Base-by-base conservation (phyloP, 2,113 vertebrate species). In the Himantopus leucocephalus region DNA sequence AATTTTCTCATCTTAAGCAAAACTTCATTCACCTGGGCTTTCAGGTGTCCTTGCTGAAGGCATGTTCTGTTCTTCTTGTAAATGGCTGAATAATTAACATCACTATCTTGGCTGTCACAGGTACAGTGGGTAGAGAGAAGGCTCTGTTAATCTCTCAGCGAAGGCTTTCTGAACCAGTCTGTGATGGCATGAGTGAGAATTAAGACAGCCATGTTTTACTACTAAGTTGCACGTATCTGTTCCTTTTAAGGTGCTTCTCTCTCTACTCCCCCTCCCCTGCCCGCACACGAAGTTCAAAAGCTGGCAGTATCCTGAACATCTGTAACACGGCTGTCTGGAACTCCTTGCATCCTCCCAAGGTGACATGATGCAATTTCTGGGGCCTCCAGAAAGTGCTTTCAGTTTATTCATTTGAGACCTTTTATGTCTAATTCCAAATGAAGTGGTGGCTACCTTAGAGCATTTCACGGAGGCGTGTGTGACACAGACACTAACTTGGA, bases 361-460 rank as follows among this genome's bases (percentile, higher is more conserved):
- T 78, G 66, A 52, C 29, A n/a, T 73, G 50, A 32, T 24, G 41
- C 30, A 83, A 4, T 88, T 83, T 39, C 83, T 78, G 53, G 22
- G 56, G 30, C 39, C n/a, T 94, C 47, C 52, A 76, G 66, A 94
- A 87, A 90, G 79, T 63, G 8, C 9, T 72, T 93, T 75, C 47
- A 20, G 7, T 85, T 90, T 50, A 68, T 79, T 92, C 32, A 30
- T 5, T 8, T 45, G n/a, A 73, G 56, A 14, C 39, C 14, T 62
- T 85, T 60, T 34, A 47, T 73, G 55, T 43, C 53, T 56, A 41
- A 32, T 85, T 86, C 47, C 55, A 74, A 9, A 39, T 71, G 55
- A 72, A 56, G n/a, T 34, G 32, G 12, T 71, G 34, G 7, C 47
- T 71, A 8, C 16, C 19, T 74, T 81, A 13, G 45, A 45, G 22